Evolutionary conservation across 2,797 vertebrate species (phyloP), one percentile per base, ranked within the genome.

Genomic region (Borostomias antarcticus): DNA sequence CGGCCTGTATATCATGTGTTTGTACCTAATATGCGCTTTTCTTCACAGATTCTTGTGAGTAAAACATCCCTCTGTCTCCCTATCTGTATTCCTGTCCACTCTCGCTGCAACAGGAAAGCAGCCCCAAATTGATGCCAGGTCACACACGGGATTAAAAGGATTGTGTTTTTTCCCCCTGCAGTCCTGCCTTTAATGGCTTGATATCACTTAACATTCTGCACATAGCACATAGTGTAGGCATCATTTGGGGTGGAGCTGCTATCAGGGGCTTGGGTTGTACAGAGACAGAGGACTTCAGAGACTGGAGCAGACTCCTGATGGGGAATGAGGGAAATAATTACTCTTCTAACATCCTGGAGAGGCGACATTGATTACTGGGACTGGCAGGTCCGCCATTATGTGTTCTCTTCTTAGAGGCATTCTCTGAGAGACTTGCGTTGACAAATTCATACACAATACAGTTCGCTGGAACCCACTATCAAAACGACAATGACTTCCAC

Each of bases 141-240:
- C 89, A 91, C 89, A 91, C 89, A 83, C 86, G 86, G 89, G 89
- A 91, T 91, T 91, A 91, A 89, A 91, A 89, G 89, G 89, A 91
- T 91, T 89, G 88, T 90, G 89, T 90, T 88, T 91, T 89, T 89
- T 90, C 88, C n/a, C n/a, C n/a, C 88, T 89, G 89, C 89, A 89
- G 89, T 88, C 88, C 89, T 90, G 86, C 88, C 84, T 90, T 91
- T 91, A 91, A 91, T 91, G 89, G 89, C 89, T 89, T 91, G 89
- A 91, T 90, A 90, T 89, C 85, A 88, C 89, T 91, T 91, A 90
- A 90, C 89, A 91, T 91, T 91, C 89, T 84, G 86, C 88, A 85
- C 87, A 35, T 88, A 83, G 85, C 79, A 58, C 86, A 72, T 81
- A 81, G 87, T 83, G 87, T 85, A 89, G 88, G 87, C 89, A 91